Percentiles rank a stretch among this genome's conserved stretches.
Evolutionary conservation across 2,797 vertebrate species (phyloP).

Genomic region (Enteromius paludinosus): DNA sequence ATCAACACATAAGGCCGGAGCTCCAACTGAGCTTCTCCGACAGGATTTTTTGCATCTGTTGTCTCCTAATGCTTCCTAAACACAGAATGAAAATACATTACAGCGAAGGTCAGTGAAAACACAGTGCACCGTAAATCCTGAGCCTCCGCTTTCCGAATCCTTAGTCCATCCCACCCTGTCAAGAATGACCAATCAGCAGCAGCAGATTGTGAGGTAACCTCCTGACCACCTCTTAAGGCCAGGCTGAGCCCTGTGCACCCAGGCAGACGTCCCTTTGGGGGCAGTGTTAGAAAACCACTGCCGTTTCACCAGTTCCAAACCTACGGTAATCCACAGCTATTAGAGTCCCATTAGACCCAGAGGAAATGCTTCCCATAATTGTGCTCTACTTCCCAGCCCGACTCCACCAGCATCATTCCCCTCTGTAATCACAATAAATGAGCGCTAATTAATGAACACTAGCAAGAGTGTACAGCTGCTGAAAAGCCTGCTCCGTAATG

Average conservation of each 20-base stretch:
- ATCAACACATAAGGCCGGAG: background rate
- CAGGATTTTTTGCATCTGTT: constrained; percentile 18
- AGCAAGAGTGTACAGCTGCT: constrained; percentile 46
- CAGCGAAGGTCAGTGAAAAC: background rate
- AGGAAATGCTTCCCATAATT: constrained; percentile 55
- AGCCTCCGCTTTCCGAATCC: constrained; percentile 32
- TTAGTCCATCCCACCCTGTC: constrained; percentile 10
- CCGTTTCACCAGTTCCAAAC: constrained; percentile 35
- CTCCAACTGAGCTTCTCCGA: background rate
- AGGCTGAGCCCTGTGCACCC: background rate
- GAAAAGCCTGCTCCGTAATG: constrained; percentile 44
- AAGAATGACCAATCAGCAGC: constrained; percentile 38
- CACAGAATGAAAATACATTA: constrained; percentile 43
- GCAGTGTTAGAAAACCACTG: constrained; percentile 34
- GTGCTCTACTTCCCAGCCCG: constrained; percentile 37
- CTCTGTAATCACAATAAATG: constrained; percentile 45
- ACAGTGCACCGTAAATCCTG: constrained; percentile 12
- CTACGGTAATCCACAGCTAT: constrained; percentile 40
- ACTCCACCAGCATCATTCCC: constrained; percentile 36
- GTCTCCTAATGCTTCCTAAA: constrained; percentile 8
- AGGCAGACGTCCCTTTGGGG: constrained; percentile 17
- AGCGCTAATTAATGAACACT: constrained; percentile 52
- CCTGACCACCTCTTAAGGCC: background rate
- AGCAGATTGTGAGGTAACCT: constrained; percentile 36
- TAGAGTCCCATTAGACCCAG: constrained; percentile 54